Percentiles rank a stretch among this genome's conserved stretches.
phyloP scores from a whole-genome alignment of 2,888 invertebrate genomes.

The Sphaerolaimus hirsutus region DNA sequence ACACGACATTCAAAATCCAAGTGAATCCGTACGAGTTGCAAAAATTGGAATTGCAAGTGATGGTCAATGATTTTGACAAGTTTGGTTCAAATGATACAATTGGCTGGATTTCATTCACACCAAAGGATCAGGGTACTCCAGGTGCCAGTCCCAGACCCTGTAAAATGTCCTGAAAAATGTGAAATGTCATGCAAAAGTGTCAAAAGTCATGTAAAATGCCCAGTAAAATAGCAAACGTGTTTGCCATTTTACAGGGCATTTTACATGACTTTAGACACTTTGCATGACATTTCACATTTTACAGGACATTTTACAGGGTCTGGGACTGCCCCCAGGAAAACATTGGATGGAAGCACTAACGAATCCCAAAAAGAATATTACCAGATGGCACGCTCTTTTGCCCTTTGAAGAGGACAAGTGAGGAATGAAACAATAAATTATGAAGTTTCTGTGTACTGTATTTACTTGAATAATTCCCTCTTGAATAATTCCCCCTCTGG shows the following conservation, averaged over 20 bases:
- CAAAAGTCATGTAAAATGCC: too few species aligned
- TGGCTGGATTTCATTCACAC: constrained; percentile 2
- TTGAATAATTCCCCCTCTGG: too few species aligned
- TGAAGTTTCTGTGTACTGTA: neutral
- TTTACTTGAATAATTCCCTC: too few species aligned
- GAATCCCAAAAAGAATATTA: neutral
- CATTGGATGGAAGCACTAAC: neutral
- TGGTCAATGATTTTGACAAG: constrained; percentile 3
- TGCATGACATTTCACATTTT: too few species aligned
- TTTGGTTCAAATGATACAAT: constrained; percentile 3
- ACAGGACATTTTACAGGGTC: too few species aligned
- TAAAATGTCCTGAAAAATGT: too few species aligned
- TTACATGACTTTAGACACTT: too few species aligned
- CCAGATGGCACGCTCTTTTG: constrained; percentile 1
- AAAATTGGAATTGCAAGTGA: constrained; percentile 2
- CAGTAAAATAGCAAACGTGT: too few species aligned
- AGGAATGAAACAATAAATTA: neutral
- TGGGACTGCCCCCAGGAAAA: too few species aligned
- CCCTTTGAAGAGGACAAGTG: neutral
- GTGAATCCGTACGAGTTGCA: constrained; percentile 5
- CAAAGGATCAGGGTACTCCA: constrained; percentile 1
- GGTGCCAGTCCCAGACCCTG: too few species aligned
- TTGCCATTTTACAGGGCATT: too few species aligned
- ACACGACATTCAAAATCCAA: constrained; percentile 95
- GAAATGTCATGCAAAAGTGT: too few species aligned